Evolutionary conservation across 2,888 invertebrate species (phyloP), one percentile per base, ranked within the genome.

Genomic region (Mesorhabditis belari): DNA sequence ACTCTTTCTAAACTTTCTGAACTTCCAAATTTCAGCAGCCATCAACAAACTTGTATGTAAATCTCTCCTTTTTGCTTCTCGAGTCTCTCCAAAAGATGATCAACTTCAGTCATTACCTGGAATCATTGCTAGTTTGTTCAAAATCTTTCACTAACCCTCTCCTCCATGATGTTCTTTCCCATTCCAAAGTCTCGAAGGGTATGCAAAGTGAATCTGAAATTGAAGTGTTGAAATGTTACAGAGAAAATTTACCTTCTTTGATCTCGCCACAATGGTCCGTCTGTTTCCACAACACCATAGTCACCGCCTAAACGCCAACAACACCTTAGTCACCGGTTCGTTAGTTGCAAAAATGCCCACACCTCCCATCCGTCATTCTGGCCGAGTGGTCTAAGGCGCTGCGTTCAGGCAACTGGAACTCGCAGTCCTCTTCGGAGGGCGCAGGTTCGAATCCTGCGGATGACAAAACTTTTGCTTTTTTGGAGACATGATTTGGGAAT

Each of bases 311-410:
- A 35, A 35, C n/a, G n/a, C n/a, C n/a, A n/a, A n/a, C n/a, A n/a
- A n/a, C n/a, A 35, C 44, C 44, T n/a, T 35, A 1, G 12, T 17
- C 12, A 35, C 12, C 1, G 1, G 44, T n/a, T 1, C 2, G 44
- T 35, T 35, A 35, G 1, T 35, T 35, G n/a, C n/a, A n/a, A n/a
- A n/a, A 35, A 35, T 35, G 44, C 12, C 1, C n/a, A 35, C 44
- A 35, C 2, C 12, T n/a, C 2, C 12, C 44, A 35, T 17, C 12
- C 44, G 1, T 17, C 1, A 35, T 70, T 72, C 69, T 77, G 77
- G 75, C 75, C 77, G 76, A 89, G 89, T 88, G 89, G 89, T 89
- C 89, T 88, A 89, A 89, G 89, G 89, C 89, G 89, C 86, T 83
- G 86, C 87, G 85, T 86, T 87, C 87, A 86, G 87, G 87, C n/a